Base-by-base conservation (phyloP, 2,797 vertebrate genomes). In the Chlorospingus semifuscus region DNA sequence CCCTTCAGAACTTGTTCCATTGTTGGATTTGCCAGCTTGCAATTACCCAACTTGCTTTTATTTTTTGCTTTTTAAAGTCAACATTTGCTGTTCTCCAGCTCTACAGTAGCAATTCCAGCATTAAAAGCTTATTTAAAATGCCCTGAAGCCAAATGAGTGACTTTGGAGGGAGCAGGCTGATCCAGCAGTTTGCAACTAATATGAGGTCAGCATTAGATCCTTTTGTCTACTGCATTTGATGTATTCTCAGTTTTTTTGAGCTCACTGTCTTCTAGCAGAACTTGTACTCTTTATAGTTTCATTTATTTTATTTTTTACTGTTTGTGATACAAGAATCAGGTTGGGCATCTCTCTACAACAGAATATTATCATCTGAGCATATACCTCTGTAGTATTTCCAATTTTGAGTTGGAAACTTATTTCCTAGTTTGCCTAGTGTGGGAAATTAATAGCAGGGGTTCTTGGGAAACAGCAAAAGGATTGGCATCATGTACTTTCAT, bases 101-200 rank as follows among this genome's bases (percentile, higher is more conserved):
- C 5, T 56, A 87, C 34, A 66, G 52, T 46, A 83, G 41, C 52
- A 80, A 89, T 80, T 95, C 32, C 41, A 83, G 57, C 77, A 90
- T 90, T 64, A 93, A 95, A 93, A 71, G 34, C 53, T 92, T 90
- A 76, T 84, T 94, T 92, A 29, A 91, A 86, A 78, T 70, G 47
- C 79, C 91, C 81, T 85, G 71, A 76, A 93, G 66, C 52, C 75
- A 92, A 84, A 89, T 52, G 37, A 93, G 37, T 70, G 81, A 87
- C 93, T 82, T 95, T 68, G 88, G 70, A 94, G 37, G 53, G 13
- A 94, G 66, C 12, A 44, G 49, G 88, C 74, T 90, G 87, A 91
- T 91, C 72, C 69, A 92, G 79, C 71, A 93, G 34, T 95, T 95
- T 78, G 83, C 39, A 83, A 10, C 42, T 80, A 66, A 61, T 69